A percentile compares a stretch with the other conserved stretches of the same genome.
phyloP scores from a whole-genome alignment of 2,797 vertebrate species.

The Paguma larvata region DNA sequence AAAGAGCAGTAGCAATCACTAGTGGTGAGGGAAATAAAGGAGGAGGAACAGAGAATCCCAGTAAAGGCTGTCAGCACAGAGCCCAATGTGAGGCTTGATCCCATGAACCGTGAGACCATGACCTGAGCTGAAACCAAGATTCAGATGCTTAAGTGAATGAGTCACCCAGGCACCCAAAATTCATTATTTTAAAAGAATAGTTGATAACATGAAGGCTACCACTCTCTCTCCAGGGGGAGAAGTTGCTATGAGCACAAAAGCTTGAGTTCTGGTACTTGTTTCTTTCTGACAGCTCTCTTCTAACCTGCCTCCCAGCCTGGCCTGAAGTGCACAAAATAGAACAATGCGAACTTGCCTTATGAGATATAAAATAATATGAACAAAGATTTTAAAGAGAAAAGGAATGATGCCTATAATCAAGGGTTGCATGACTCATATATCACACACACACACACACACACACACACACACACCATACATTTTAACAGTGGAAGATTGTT shows the following conservation, averaged over 20 bases:
- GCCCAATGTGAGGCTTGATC: too few species aligned
- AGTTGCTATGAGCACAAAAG: background rate
- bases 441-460: background rate
- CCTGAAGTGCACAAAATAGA: background rate
- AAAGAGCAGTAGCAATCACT: too few species aligned
- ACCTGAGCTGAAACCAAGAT: too few species aligned
- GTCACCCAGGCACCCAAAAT: too few species aligned
- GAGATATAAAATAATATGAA: background rate
- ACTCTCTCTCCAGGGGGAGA: background rate
- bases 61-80: too few species aligned
- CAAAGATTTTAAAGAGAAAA: background rate
- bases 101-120: too few species aligned
- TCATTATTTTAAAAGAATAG: too few species aligned
- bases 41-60: too few species aligned
- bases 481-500: background rate
- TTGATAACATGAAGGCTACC: too few species aligned
- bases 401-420: background rate
- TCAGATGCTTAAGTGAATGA: too few species aligned
- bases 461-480: background rate
- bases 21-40: too few species aligned
- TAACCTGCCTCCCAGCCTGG: background rate
- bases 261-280: background rate
- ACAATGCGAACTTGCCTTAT: rapidly evolving
- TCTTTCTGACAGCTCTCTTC: background rate
- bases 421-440: background rate